These are phyloP conservation scores for Mungos mungo DNA, from an alignment of 2,113 vertebrate genomes.

Conservation along the genomic window DNA sequence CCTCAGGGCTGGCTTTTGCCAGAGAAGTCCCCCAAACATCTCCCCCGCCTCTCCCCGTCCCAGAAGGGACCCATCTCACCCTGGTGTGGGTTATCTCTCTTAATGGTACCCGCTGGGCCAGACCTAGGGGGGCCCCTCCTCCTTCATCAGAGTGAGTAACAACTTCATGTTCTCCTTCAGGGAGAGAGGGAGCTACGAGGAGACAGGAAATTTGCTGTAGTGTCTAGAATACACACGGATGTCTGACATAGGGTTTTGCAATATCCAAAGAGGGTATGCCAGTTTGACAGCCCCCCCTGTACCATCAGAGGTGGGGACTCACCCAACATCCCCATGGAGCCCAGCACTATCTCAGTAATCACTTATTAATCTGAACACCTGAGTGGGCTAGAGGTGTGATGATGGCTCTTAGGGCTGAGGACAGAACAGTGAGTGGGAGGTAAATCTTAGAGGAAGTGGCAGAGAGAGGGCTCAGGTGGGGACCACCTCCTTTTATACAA, in stretches of 20 bases:
- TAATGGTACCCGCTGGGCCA: slow-evolving; percentile 77
- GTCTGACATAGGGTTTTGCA: not conserved
- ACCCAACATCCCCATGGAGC: not conserved
- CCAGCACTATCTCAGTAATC: not conserved
- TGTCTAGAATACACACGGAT: not conserved
- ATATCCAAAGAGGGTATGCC: not conserved
- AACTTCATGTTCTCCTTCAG: slow-evolving; percentile 56
- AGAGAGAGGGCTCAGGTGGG: not conserved
- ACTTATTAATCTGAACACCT: not conserved
- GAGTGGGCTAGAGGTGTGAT: not conserved
- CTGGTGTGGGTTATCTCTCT: slow-evolving; percentile 19
- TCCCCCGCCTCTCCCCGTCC: not conserved
- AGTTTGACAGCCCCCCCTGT: not conserved
- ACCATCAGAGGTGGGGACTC: not conserved
- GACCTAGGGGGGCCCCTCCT: slow-evolving; percentile 51
- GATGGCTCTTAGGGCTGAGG: not conserved
- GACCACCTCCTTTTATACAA: not conserved
- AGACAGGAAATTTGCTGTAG: not conserved
- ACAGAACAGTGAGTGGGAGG: not conserved
- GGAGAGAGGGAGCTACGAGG: slow-evolving; percentile 31
- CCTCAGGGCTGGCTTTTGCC: not conserved
- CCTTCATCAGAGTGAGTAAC: slow-evolving; percentile 69
- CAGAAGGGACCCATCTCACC: slow-evolving; percentile 35
- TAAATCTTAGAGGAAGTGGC: not conserved
- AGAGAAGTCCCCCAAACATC: not conserved